Base-by-base conservation (phyloP, 2,888 invertebrate species). In the Nebria brevicollis region DNA sequence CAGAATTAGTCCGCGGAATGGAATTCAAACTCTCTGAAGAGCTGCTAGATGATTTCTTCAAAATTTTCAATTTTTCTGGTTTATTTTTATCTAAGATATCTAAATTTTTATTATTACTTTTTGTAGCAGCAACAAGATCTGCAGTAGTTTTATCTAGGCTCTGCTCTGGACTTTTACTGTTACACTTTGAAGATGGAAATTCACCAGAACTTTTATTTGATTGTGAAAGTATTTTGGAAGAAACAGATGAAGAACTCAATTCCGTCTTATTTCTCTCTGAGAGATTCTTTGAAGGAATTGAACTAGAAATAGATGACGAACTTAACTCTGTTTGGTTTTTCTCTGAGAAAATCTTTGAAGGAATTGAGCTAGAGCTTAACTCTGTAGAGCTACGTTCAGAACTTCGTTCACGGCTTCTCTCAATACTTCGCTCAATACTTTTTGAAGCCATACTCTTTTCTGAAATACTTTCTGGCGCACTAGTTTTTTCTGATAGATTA, bases 111-210 rank as follows among this genome's bases (percentile, higher is more conserved):
- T 20, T 88, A 86, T 87, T 87, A 34, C 34, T 34, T 34, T 34
- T 34, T 5, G 34, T 4, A 34, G 5, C 34, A 34, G 34, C 34
- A 34, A 72, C 82, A 84, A 2, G 54, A 11, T 54, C 54, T 54
- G 84, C 83, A 5, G 89, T 85, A 84, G 86, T 88, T 82, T 90
- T 90, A 82, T 89, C 86, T 78, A 89, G 85, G 84, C 87, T n/a
- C 89, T 87, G 85, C 90, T 90, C 84, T 90, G 89, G 41, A 90
- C 90, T 20, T 90, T 90, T 86, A 90, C 90, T 70, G 66, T 66
- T 15, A 25, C 20, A 66, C 5, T 7, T 66, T 15, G 70, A 90
- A 90, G 15, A 90, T 89, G 13, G 89, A 90, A 82, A 84, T 85
- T 89, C 83, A 75, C 10, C 15, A 26, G 68, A 82, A 82, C 43